Conservation (phyloP, 2,797 vertebrate species). For the Saxicola maurus region DNA sequence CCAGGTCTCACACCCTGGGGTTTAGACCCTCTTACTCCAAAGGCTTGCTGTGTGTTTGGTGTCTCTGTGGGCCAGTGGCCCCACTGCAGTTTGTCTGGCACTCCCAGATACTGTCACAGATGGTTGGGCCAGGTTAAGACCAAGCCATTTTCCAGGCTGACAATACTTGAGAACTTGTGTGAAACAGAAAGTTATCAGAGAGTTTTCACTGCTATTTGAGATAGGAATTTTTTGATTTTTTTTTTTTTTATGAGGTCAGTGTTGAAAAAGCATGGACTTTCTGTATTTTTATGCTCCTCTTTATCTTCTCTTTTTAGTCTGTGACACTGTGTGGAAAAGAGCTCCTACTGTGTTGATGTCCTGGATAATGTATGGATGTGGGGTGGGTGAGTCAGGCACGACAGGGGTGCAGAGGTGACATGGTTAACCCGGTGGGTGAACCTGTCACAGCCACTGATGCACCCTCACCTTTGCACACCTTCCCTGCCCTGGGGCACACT, state of each 20-base stretch:
- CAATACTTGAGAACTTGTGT: background rate
- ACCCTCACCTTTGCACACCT: background rate
- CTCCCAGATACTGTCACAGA: background rate
- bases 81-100: background rate
- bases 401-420: background rate
- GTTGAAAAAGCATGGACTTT: background rate
- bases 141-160: background rate
- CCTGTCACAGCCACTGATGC: background rate
- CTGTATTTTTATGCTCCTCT: background rate
- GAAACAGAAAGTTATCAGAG: background rate
- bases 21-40: background rate
- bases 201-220: background rate
- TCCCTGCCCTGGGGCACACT: background rate
- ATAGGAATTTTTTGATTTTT: background rate
- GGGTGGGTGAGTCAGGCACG: background rate
- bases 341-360: background rate
- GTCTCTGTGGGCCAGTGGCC: background rate
- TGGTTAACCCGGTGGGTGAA: accelerated
- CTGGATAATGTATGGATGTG: background rate
- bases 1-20: background rate
- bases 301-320: background rate
- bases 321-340: background rate
- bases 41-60: background rate
- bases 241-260: background rate
- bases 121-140: background rate